A percentile compares a stretch with the other conserved stretches of the same genome.
These are phyloP conservation scores for Octonoba sinensis DNA, from an alignment of 2,888 invertebrate species.

Conservation along the genomic window DNA sequence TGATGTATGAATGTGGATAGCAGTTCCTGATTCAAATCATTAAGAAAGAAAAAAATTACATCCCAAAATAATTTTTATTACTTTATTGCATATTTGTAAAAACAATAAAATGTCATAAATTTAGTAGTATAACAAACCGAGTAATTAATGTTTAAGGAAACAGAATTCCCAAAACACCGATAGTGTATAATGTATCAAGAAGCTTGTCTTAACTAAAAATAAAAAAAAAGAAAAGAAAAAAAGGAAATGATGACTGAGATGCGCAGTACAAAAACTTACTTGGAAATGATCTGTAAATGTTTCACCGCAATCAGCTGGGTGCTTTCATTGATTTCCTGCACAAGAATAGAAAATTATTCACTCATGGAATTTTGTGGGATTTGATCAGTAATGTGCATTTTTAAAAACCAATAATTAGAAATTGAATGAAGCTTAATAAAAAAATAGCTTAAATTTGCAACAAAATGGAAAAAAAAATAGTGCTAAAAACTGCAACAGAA, in stretches of 20 bases:
- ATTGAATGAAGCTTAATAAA: not conserved
- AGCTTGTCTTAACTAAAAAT: not conserved
- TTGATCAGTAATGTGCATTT: not conserved
- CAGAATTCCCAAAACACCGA: not conserved
- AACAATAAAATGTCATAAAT: no score
- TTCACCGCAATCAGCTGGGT: slow-evolving; percentile 75
- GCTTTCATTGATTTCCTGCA: slow-evolving; percentile 75
- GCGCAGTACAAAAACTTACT: slow-evolving; percentile 71
- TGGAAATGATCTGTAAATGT: slow-evolving; percentile 78
- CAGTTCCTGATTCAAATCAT: no score
- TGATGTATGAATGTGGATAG: no score
- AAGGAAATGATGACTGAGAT: no score
- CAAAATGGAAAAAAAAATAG: no score
- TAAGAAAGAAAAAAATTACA: no score
- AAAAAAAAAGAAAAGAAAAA: not conserved
- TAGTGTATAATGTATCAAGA: not conserved
- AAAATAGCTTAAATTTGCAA: no score
- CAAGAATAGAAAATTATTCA: slow-evolving; percentile 18
- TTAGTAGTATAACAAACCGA: no score
- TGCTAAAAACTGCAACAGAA: not conserved
- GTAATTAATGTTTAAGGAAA: no score
- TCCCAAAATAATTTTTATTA: no score
- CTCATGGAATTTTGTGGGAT: not conserved
- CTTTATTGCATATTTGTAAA: no score
- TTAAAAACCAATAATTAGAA: not conserved